These are phyloP conservation scores for Drosophila malerkotliana DNA, from an alignment of 1,140 invertebrate genomes.

Conservation along the genomic window DNA sequence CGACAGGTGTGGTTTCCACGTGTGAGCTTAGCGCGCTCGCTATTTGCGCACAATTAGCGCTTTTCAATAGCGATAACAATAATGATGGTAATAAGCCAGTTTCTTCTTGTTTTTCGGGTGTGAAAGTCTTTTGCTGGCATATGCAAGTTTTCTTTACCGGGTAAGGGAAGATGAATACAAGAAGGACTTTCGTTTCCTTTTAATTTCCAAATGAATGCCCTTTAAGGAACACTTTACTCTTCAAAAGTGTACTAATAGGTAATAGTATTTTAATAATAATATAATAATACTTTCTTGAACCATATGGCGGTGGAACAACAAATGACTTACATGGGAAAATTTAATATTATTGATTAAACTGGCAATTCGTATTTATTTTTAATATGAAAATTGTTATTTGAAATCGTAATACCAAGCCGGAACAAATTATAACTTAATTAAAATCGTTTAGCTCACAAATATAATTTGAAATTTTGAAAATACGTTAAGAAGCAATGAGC, in stretches of 20 bases:
- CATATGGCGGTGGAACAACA: no score
- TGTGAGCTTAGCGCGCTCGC: conserved; percentile 52
- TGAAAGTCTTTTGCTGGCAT: conserved; percentile 38
- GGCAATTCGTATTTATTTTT: no score
- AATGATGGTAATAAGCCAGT: conserved; percentile 46
- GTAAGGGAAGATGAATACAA: not conserved
- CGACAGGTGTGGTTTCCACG: conserved; percentile 23
- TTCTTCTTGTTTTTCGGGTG: conserved; percentile 37
- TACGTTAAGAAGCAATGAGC: not conserved
- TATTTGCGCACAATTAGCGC: conserved; percentile 78
- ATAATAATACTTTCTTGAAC: no score
- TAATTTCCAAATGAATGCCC: not conserved
- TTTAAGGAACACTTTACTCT: not conserved
- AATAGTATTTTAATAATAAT: no score
- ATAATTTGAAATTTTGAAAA: not conserved
- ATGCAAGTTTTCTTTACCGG: conserved; percentile 29
- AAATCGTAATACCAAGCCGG: no score
- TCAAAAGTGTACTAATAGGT: no score
- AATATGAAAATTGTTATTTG: no score
- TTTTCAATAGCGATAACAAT: conserved; percentile 64
- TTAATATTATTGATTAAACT: no score
- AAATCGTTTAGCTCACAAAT: not conserved
- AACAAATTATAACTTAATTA: no score
- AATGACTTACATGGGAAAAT: no score
- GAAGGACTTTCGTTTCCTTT: not conserved